Base-by-base conservation (phyloP, 2,113 vertebrate species). In the Formicarius rufipectus region DNA sequence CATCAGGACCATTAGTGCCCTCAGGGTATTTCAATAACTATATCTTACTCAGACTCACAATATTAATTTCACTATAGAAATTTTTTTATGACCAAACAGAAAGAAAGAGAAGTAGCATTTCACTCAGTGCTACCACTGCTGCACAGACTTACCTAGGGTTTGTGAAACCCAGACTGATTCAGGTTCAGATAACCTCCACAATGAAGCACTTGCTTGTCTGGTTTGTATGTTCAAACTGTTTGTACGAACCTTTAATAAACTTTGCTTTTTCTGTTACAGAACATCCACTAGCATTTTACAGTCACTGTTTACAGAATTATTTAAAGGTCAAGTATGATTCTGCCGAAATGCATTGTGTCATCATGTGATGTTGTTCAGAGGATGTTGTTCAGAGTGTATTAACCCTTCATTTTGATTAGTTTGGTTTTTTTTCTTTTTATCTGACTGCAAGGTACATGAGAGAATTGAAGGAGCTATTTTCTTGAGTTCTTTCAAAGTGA, bases 291-390 rank as follows among this genome's bases (percentile, higher is more conserved):
- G 87, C 23, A 53, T 93, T 85, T 87, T 63, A 79, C 49, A 85
- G 50, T 28, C 40, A 53, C 20, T 62, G 23, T 80, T 95, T 76
- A 55, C 24, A n/a, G 47, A 73, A 44, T 77, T 82, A n/a, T 91
- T 84, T 80, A 90, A 95, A 96, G 72, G 67, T 77, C 82, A 87
- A 40, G 13, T 59, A 47, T 66, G 64, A 66, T 88, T 91, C 60
- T 85, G 49, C 18, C 95, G 87, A 95, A 91, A 91, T 64, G 30
- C 5, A 49, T 58, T 27, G 1, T 50, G 31, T 50, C 33, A 56
- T 90, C 55, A 56, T 71, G 35, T 71, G 31, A 74, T 53, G n/a
- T 2, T 71, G 42, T 62, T 67, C 67, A 47, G 52, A 64, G 18
- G 31, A 74, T 53, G n/a, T 2, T 71, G 42, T 62, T 67, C 67